A percentile compares a stretch with the other conserved stretches of the same genome.
Evolutionary conservation across 2,797 vertebrate genomes (phyloP).

Genomic region (Vultur gryphus): DNA sequence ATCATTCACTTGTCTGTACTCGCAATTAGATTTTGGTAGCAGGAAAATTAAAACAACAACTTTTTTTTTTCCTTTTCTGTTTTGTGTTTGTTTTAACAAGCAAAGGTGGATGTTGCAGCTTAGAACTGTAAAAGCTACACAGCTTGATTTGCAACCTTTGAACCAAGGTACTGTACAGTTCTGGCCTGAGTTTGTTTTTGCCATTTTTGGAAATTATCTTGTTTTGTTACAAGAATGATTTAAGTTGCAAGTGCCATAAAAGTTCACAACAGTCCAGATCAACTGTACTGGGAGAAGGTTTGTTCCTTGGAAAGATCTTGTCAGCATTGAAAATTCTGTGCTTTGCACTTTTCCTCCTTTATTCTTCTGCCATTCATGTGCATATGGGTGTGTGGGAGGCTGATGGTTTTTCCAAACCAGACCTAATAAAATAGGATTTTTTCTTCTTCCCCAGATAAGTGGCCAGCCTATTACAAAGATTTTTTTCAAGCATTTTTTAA

Average conservation of each 20-base stretch:
- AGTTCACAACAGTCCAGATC: conserved; percentile 25
- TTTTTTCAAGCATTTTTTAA: conserved; percentile 13
- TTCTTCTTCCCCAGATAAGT: conserved; percentile 38
- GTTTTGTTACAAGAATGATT: conserved; percentile 59
- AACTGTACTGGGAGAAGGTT: conserved; percentile 23
- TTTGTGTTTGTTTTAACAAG: conserved; percentile 11
- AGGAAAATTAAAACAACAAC: conserved; percentile 44
- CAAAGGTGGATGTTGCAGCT: neutral
- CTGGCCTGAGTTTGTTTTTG: conserved; percentile 45
- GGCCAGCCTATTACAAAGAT: neutral
- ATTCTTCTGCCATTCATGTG: conserved; percentile 39
- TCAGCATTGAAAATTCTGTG: neutral
- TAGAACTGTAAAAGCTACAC: neutral
- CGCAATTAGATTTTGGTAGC: conserved; percentile 30
- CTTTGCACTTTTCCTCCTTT: conserved; percentile 15
- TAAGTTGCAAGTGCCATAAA: conserved; percentile 4
- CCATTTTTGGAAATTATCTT: conserved; percentile 64
- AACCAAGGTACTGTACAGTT: conserved; percentile 12
- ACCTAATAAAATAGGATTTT: conserved; percentile 42
- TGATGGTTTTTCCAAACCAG: conserved; percentile 46
- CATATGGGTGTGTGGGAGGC: neutral
- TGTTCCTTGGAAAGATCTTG: conserved; percentile 21
- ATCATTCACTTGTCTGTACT: conserved; percentile 45
- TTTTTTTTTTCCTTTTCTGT: neutral
- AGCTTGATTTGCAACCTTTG: conserved; percentile 37